Percentiles rank a stretch among this genome's conserved stretches.
Conservation (phyloP, 2,888 invertebrate species). For the Troides aeacus region DNA sequence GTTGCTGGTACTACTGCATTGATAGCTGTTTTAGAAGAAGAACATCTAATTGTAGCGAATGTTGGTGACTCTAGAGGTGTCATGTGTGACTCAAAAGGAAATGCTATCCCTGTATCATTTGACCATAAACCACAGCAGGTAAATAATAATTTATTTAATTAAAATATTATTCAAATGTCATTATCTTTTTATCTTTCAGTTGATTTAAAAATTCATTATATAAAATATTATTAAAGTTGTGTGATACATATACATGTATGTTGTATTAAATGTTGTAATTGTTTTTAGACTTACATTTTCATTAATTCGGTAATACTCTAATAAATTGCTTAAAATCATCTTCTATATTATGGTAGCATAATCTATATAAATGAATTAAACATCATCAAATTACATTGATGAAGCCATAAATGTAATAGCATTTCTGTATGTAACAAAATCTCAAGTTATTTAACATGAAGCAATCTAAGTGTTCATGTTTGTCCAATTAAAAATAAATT, state of each 20-base stretch:
- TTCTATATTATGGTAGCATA: no score
- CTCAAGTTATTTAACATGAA: no score
- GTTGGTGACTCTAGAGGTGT: slow-evolving; percentile 98
- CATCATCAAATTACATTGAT: no score
- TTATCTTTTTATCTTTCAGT: background rate
- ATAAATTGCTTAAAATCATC: no score
- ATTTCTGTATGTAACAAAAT: no score
- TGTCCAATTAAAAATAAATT: no score
- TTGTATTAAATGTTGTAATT: background rate
- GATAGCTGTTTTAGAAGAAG: slow-evolving; percentile 91
- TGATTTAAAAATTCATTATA: background rate
- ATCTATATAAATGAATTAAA: no score
- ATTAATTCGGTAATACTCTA: no score
- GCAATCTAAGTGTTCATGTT: no score
- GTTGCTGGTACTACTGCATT: slow-evolving; percentile 95
- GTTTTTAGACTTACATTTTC: background rate
- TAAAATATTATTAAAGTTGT: background rate
- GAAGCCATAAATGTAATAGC: no score
- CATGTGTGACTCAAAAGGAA: slow-evolving; percentile 94
- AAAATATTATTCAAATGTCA: background rate
- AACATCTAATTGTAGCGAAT: slow-evolving; percentile 93
- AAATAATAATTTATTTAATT: slow-evolving; percentile 36
- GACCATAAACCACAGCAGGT: slow-evolving; percentile 99
- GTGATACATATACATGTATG: background rate
- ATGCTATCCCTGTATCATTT: slow-evolving; percentile 94